Evolutionary conservation across 1,140 invertebrate species (phyloP).

Genomic region (Trichonephila inaurata): DNA sequence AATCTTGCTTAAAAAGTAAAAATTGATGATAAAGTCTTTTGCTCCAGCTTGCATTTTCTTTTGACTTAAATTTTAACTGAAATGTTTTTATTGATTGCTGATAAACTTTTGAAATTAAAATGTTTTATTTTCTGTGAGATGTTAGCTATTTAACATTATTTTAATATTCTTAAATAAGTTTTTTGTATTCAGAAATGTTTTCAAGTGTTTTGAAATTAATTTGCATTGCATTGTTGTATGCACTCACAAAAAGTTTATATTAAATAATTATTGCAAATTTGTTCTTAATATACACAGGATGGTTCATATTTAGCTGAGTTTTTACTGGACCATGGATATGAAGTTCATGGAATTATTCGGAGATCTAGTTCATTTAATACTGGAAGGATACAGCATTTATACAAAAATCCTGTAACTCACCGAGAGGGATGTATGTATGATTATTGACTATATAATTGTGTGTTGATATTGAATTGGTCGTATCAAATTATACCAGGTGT

Average conservation of each 20-base stretch:
- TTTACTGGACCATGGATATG: constrained; percentile 91
- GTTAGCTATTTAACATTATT: background rate
- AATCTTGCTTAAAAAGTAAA: too few relatives aligned
- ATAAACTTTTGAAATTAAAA: too few relatives aligned
- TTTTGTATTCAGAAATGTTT: constrained; percentile 40
- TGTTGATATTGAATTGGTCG: too few relatives aligned
- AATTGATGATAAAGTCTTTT: too few relatives aligned
- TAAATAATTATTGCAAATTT: background rate
- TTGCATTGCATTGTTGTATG: background rate
- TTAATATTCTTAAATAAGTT: background rate
- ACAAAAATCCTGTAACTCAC: constrained; percentile 92
- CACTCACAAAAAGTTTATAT: too few relatives aligned
- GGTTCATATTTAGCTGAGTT: constrained; percentile 99
- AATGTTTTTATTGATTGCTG: too few relatives aligned
- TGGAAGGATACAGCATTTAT: constrained; percentile 96
- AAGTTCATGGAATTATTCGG: constrained; percentile 97
- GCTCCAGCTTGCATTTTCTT: too few relatives aligned
- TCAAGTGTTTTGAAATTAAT: background rate
- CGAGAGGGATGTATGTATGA: constrained; percentile 82
- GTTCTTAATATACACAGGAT: constrained; percentile 87
- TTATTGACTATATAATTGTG: background rate
- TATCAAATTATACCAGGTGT: too few relatives aligned
- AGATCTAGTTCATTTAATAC: constrained; percentile 98
- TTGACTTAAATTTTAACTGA: too few relatives aligned
- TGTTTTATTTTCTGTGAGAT: too few relatives aligned